phyloP scores from a whole-genome alignment of 2,797 vertebrate species.

The Epinephelus coioides region DNA sequence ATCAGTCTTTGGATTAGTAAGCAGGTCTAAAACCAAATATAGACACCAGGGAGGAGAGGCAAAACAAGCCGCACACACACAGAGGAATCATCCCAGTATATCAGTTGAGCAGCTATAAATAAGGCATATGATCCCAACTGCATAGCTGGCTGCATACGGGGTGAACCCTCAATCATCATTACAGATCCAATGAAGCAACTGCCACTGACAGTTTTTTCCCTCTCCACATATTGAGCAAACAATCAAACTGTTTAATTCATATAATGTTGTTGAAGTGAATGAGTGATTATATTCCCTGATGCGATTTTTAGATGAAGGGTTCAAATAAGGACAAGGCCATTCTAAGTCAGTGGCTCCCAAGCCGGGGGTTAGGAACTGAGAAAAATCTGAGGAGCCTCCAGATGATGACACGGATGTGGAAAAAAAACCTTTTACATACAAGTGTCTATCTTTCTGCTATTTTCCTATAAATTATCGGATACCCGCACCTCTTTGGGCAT shows the following conservation, averaged over 20 bases:
- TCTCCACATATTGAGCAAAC: background rate
- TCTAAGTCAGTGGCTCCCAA: background rate
- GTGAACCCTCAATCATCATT: background rate
- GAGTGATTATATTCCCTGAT: background rate
- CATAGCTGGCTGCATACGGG: background rate
- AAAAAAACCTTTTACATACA: background rate
- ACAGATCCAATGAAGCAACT: background rate
- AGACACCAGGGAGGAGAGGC: background rate
- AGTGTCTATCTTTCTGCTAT: too few species aligned
- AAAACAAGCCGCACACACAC: slow-evolving; percentile 4
- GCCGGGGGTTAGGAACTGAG: too few species aligned
- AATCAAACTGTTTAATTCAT: background rate
- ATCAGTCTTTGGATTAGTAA: slow-evolving; percentile 50
- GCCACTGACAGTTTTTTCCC: background rate
- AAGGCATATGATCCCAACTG: background rate
- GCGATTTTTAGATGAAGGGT: background rate
- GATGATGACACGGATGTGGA: background rate
- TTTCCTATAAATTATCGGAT: background rate
- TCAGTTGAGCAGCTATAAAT: background rate
- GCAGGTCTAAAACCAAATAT: slow-evolving; percentile 16
- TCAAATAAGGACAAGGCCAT: background rate
- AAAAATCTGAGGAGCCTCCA: background rate
- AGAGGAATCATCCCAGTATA: background rate
- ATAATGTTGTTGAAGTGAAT: background rate
- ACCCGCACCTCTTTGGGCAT: background rate